These are phyloP conservation scores for Myotis planiceps DNA, from an alignment of 2,797 vertebrate genomes.

Conservation along the genomic window DNA sequence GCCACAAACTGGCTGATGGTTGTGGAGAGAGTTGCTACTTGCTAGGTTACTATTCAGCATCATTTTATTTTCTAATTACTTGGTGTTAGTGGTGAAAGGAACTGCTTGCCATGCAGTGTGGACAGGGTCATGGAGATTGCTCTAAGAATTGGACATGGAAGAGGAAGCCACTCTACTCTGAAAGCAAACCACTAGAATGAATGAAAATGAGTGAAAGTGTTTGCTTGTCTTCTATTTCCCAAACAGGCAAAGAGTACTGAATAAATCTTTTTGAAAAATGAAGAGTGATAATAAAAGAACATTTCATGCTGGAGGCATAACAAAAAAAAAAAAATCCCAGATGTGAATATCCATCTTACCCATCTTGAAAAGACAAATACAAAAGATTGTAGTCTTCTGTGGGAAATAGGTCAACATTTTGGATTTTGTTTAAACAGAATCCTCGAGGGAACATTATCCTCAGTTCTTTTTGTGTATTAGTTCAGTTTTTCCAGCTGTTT, in stretches of 20 bases:
- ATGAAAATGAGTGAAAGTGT: constrained; percentile 58
- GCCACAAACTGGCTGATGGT: neutral
- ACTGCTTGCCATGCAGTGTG: neutral
- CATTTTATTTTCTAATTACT: constrained; percentile 49
- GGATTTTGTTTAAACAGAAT: constrained; percentile 64
- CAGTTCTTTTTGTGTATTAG: neutral
- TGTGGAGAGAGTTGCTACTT: neutral
- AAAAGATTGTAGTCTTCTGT: constrained; percentile 52
- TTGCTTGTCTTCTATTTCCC: constrained; percentile 51
- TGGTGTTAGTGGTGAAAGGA: neutral
- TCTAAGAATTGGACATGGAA: constrained; percentile 21
- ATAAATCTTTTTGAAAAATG: constrained; percentile 73
- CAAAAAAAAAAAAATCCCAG: constrained; percentile 36
- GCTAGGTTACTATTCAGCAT: neutral
- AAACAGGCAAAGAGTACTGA: constrained; percentile 36
- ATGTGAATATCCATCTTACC: constrained; percentile 59
- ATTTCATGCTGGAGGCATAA: constrained; percentile 61
- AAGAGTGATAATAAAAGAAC: constrained; percentile 53
- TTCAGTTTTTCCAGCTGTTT: constrained; percentile 63
- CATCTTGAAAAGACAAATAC: constrained; percentile 49
- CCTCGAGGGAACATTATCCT: neutral
- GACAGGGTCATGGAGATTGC: constrained; percentile 20
- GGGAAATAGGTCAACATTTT: constrained; percentile 72
- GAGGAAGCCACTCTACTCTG: constrained; percentile 33
- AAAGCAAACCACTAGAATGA: constrained; percentile 42